Base-by-base conservation (phyloP, 1,140 invertebrate genomes). In the Caenorhabditis remanei region DNA sequence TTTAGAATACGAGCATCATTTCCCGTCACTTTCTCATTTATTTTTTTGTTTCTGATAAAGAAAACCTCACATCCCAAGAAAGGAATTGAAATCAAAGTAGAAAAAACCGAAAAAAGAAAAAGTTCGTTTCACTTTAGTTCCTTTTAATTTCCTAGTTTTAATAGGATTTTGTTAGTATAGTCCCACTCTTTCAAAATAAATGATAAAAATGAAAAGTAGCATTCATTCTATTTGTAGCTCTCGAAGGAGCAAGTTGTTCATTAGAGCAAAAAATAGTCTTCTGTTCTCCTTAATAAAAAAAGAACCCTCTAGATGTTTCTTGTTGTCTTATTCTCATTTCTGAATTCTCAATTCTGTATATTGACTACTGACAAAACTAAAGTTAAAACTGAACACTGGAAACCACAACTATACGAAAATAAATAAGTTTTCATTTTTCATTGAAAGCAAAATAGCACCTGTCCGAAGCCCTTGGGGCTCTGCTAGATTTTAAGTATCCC, bases 361-460 rank as follows among this genome's bases (percentile, higher is more conserved):
- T 7, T 67, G 63, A 40, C 19, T 11, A 40, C 24, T n/a, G n/a
- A n/a, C n/a, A n/a, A n/a, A n/a, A n/a, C n/a, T 6, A 3, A 0
- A 21, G 13, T 16, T 67, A 21, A 67, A 67, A 41, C 32, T 32
- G 32, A 2, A 32, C 32, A 32, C 2, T 9, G n/a, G 40, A 65
- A 65, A 6, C 41, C 40, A 48, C 41, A 75, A 75, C 43, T 75
- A 75, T 75, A 75, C 67, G 67, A 46, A 75, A 75, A 75, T 75
- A 41, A 46, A 48, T 14, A 46, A 75, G 7, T 46, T 48, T 46
- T 14, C 6, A 46, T 48, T 75, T 32, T 32, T 32, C 32, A 32
- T 32, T 32, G 32, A 32, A 32, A 32, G 32, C 43, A 5, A 75
- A 48, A 46, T 75, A 75, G 16, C 67, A 75, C 67, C 67, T 75